Base-by-base conservation (phyloP, 2,888 invertebrate species). In the Heliconius erato region DNA sequence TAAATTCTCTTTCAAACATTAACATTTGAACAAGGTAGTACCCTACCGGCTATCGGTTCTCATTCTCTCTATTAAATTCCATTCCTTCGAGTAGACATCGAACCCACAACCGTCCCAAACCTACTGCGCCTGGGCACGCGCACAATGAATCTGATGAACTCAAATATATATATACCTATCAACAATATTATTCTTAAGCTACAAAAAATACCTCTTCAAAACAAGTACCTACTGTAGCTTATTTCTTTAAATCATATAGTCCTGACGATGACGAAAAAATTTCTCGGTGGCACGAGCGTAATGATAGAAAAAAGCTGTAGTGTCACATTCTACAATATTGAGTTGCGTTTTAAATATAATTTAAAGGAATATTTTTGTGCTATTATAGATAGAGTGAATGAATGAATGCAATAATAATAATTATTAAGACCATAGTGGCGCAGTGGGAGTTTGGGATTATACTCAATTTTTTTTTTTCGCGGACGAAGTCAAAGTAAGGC, bases 251-350 rank as follows among this genome's bases (percentile, higher is more conserved):
- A 87, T 88, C 79, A 90, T 89, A 90, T 91, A 91, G 91, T 89
- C 91, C 90, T 91, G 86, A 94, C 91, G 90, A 90, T 95, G 95
- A 95, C 95, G 92, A 93, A 94, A 93, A 91, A 92, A 93, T 94
- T 93, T 93, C 89, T 92, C 94, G 94, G 92, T 94, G 91, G 92
- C 95, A 95, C 95, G 95, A 95, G 95, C 94, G 90, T 88, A 63
- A 59, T 76, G 65, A 80, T 80, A 89, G 90, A 93, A 93, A 93
- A 93, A 91, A 28, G 87, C 86, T 87, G 89, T 90, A 82, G 91
- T 90, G 90, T 91, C 90, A 89, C 89, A 91, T 89, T 88, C 88
- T 88, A 93, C 94, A 92, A 93, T 86, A 87, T 86, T 89, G 85
- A 87, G 28, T 67, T 74, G 28, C 35, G 65, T 16, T 28, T 72